Conservation (phyloP, 2,888 invertebrate genomes). For the Tachina lurida region DNA sequence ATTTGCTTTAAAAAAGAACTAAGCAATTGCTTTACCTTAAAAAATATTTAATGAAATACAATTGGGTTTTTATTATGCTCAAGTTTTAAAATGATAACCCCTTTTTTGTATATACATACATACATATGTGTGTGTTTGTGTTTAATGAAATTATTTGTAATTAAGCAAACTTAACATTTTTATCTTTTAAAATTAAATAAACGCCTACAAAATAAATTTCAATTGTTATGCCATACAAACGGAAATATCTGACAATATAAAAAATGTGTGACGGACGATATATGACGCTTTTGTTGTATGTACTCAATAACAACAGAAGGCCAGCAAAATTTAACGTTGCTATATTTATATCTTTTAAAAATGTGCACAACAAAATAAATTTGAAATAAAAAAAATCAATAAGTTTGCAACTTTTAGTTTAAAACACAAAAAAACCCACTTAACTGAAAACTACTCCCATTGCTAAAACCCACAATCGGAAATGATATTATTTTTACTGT, state of each 20-base stretch:
- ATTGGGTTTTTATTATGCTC: conserved; percentile 5
- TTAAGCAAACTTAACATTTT: conserved; percentile 41
- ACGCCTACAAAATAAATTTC: conserved; percentile 66
- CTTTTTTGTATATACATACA: background rate
- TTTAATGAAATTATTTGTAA: conserved; percentile 18
- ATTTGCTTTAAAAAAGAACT: too few species aligned
- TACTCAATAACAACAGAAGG: conserved; percentile 30
- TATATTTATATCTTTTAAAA: conserved; percentile 6
- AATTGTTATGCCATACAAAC: conserved; percentile 42
- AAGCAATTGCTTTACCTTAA: too few species aligned
- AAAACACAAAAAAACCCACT: conserved; percentile 14
- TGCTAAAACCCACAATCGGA: background rate
- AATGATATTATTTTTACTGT: background rate
- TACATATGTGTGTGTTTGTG: background rate
- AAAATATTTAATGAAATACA: background rate
- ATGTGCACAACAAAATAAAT: background rate
- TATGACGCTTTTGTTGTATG: background rate
- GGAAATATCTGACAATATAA: conserved; percentile 47
- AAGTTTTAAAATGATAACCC: conserved; percentile 14
- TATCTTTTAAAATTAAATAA: conserved; percentile 48
- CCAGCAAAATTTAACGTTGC: conserved; percentile 26
- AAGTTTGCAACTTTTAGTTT: conserved; percentile 33
- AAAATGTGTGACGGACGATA: conserved; percentile 3
- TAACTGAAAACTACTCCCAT: conserved; percentile 7
- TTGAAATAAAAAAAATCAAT: conserved; percentile 31